Conservation (phyloP, 2,888 invertebrate genomes). For the Lagria hirta region DNA sequence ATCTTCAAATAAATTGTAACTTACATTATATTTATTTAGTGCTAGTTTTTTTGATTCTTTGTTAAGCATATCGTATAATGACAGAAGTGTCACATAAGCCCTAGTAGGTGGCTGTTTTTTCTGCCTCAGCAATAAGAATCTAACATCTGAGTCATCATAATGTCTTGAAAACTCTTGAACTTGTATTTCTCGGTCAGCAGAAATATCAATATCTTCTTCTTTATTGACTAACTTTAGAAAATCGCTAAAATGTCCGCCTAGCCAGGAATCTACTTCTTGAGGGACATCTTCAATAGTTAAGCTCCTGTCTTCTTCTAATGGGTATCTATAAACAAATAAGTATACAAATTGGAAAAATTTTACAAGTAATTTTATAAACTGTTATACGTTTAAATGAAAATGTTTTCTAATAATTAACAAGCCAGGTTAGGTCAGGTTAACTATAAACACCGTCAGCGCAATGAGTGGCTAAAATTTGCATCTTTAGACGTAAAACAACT, state of each 20-base stretch:
- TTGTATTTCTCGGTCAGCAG: constrained; percentile 41
- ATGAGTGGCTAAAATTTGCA: no score
- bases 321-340: constrained; percentile 12
- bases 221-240: constrained; percentile 48
- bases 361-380: no score
- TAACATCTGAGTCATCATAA: constrained; percentile 48
- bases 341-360: background rate
- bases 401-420: background rate
- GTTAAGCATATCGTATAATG: constrained; percentile 65
- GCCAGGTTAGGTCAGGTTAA: background rate
- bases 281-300: constrained; percentile 21
- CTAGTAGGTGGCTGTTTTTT: constrained; percentile 60
- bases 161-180: constrained; percentile 43
- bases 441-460: no score
- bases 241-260: constrained; percentile 48
- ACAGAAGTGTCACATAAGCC: constrained; percentile 62
- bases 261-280: constrained; percentile 38
- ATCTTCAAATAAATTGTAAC: no score
- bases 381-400: no score
- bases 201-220: constrained; percentile 31
- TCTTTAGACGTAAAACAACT: no score
- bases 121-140: constrained; percentile 44
- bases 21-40: constrained; percentile 63
- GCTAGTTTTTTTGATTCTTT: constrained; percentile 66
- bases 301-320: constrained; percentile 15